phyloP scores from a whole-genome alignment of 53 echinoderm and acorn worm species.

The Astropecten irregularis region DNA sequence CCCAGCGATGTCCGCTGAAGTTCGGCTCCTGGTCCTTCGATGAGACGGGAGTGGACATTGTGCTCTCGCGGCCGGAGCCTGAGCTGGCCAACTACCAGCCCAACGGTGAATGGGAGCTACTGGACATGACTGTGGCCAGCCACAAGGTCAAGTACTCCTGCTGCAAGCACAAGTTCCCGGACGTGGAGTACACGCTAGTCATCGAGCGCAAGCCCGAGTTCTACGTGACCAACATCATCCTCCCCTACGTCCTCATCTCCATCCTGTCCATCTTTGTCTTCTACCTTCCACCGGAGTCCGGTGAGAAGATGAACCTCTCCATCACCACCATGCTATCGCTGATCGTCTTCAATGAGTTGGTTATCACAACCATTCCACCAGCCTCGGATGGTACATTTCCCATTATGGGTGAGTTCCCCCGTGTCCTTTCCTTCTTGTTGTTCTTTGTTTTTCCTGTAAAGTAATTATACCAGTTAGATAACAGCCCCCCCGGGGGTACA shows the following conservation, averaged over 20 bases:
- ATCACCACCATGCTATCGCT: slow-evolving; percentile 91
- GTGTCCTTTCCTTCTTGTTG: background rate
- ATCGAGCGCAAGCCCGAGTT: slow-evolving; percentile 78
- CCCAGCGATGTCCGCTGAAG: slow-evolving; percentile 71
- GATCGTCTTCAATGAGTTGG: slow-evolving; percentile 88
- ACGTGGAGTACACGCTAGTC: slow-evolving; percentile 73
- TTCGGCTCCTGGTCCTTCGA: slow-evolving; percentile 81
- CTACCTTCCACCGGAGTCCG: slow-evolving; percentile 86
- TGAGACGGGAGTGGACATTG: slow-evolving; percentile 61
- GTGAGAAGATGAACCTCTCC: slow-evolving; percentile 88
- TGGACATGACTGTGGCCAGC: slow-evolving; percentile 44
- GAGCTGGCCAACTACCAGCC: slow-evolving; percentile 66
- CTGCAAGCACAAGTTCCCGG: slow-evolving; percentile 69
- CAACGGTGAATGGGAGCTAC: slow-evolving; percentile 87
- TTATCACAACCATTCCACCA: slow-evolving; percentile 79
- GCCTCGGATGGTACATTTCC: slow-evolving; percentile 86
- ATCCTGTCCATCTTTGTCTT: slow-evolving; percentile 80
- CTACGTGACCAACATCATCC: slow-evolving; percentile 83
- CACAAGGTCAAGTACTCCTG: slow-evolving; percentile 66
- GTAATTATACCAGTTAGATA: background rate
- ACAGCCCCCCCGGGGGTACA: too few relatives aligned
- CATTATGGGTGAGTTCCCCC: slow-evolving; percentile 66
- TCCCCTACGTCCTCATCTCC: slow-evolving; percentile 79
- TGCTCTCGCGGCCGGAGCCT: slow-evolving; percentile 3
- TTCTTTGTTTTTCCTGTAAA: background rate